Percentiles rank a stretch among this genome's conserved stretches.
These are phyloP conservation scores for Montipora capitata DNA, from an alignment of 92 coral and sea anemone species.

Conservation along the genomic window DNA sequence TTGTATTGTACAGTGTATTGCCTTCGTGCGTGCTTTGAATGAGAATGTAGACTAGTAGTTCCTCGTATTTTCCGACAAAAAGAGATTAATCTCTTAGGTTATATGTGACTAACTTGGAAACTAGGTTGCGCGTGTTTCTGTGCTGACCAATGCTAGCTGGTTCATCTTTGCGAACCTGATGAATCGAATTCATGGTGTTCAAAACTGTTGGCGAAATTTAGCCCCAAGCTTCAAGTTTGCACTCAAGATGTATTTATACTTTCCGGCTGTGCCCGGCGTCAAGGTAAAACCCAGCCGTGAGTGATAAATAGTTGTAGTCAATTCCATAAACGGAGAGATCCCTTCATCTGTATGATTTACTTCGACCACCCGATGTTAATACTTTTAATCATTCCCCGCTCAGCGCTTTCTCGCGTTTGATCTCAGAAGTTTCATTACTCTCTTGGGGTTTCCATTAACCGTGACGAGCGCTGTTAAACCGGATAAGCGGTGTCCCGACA, in stretches of 20 bases:
- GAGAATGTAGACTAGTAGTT: constrained; percentile 21
- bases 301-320: constrained; percentile 23
- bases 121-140: constrained; percentile 22
- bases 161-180: constrained; percentile 3
- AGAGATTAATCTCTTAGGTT: constrained; percentile 1
- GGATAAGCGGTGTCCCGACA: constrained; percentile 24
- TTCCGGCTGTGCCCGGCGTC: constrained; percentile 12
- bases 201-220: constrained; percentile 25
- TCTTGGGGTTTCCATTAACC: constrained; percentile 4
- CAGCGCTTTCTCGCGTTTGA: constrained; percentile 16
- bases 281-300: constrained; percentile 29
- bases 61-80: constrained; percentile 10
- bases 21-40: constrained; percentile 14
- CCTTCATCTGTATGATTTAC: constrained; percentile 29
- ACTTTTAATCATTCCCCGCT: constrained; percentile 10
- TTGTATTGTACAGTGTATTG: constrained; percentile 21
- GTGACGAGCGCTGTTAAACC: constrained; percentile 28
- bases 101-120: constrained; percentile 6
- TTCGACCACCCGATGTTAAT: constrained; percentile 17
- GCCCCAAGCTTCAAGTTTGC: constrained; percentile 37
- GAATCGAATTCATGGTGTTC: constrained; percentile 17
- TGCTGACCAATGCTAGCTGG: constrained; percentile 5
- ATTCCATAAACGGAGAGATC: constrained; percentile 21
- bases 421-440: not conserved
- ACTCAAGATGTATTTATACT: constrained; percentile 21